A percentile compares a stretch with the other conserved stretches of the same genome.
These are phyloP conservation scores for Pipra filicauda DNA, from an alignment of 2,113 vertebrate species.

Conservation along the genomic window DNA sequence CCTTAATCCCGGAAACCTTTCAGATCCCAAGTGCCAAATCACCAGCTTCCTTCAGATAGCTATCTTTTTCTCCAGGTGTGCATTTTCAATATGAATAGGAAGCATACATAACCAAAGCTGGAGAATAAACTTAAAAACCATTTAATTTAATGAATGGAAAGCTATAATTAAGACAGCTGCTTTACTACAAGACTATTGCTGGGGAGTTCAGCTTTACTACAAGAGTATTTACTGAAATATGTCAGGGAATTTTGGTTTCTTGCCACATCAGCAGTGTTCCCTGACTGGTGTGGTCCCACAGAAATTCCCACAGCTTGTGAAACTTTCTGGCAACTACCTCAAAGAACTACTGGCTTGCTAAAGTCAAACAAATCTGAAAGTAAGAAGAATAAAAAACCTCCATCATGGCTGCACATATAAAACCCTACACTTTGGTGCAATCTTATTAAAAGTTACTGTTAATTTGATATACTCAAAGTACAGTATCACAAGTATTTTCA, in stretches of 20 bases:
- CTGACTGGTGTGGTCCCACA: neutral
- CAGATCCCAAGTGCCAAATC: neutral
- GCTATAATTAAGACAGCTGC: neutral
- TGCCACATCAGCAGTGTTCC: neutral
- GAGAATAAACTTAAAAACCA: neutral
- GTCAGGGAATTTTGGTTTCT: neutral
- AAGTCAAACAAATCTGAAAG: neutral
- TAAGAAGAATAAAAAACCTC: neutral
- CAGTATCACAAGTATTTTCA: neutral
- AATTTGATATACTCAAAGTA: neutral
- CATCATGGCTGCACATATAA: neutral
- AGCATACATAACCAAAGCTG: neutral
- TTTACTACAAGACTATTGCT: neutral
- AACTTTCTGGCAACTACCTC: neutral
- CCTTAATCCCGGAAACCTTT: neutral
- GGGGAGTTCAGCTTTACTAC: neutral
- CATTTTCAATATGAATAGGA: neutral
- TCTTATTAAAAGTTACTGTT: neutral
- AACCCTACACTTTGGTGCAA: neutral
- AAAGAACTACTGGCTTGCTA: neutral
- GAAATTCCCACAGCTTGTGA: neutral
- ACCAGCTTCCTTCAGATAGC: neutral
- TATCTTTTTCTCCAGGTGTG: neutral
- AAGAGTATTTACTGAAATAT: neutral
- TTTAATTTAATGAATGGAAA: neutral